A percentile compares a stretch with the other conserved stretches of the same genome.
phyloP scores from a whole-genome alignment of 1,140 invertebrate genomes.

The Papilio polyxenes region DNA sequence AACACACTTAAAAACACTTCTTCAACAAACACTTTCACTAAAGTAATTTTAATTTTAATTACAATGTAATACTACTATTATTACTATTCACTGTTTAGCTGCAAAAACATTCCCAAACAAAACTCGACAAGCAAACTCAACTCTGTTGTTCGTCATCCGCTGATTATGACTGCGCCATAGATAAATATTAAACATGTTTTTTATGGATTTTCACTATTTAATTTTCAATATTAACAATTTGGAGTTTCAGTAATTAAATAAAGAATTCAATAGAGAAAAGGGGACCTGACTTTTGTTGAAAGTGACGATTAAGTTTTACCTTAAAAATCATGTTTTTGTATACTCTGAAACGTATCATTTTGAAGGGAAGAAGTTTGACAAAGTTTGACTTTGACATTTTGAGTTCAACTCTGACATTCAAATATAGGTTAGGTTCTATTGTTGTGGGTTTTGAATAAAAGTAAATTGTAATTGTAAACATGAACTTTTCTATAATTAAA shows the following conservation, averaged over 20 bases:
- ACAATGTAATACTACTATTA: not conserved
- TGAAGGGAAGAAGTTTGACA: not conserved
- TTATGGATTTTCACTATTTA: not conserved
- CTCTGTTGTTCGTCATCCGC: conserved; percentile 33
- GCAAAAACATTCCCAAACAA: conserved; percentile 31
- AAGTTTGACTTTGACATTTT: not conserved
- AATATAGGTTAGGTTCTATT: not conserved
- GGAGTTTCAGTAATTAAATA: not conserved
- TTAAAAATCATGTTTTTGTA: not conserved
- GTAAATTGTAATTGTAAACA: conserved; percentile 17
- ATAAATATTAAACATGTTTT: conserved; percentile 15
- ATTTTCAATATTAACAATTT: not conserved
- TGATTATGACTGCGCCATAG: conserved; percentile 22
- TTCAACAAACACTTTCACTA: conserved; percentile 2
- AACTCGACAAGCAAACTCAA: conserved; percentile 20
- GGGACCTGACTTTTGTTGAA: not conserved
- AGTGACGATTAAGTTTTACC: not conserved
- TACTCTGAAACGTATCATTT: not conserved
- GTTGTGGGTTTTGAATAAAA: not conserved
- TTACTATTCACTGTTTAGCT: not conserved
- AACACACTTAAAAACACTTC: conserved; percentile 27
- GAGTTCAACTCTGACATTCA: not conserved
- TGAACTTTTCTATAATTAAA: conserved; percentile 45
- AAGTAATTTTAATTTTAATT: not conserved
- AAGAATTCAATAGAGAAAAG: not conserved